Evolutionary conservation across 2,888 invertebrate species (phyloP).

Genomic region (Stegana nigrithorax): DNA sequence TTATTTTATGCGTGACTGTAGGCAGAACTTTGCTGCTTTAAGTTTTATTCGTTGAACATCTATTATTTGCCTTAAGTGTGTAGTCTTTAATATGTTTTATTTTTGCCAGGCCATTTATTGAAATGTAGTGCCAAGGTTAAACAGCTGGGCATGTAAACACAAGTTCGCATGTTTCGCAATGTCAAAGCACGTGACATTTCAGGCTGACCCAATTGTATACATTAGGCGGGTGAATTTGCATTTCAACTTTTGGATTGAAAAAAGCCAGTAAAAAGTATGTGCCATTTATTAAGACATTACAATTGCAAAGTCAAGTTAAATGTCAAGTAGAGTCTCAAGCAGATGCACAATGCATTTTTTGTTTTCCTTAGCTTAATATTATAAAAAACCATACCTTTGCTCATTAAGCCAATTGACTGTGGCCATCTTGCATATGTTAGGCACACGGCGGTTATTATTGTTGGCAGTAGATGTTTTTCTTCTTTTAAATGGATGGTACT

Average conservation of each 20-base stretch:
- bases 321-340: not conserved
- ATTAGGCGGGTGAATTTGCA: not conserved
- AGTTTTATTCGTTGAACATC: no score
- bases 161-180: not conserved
- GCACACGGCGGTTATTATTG: no score
- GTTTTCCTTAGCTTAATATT: no score
- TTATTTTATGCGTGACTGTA: no score
- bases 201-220: constrained; percentile 19
- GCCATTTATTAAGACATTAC: not conserved
- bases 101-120: no score
- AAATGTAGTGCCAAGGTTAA: constrained; percentile 17
- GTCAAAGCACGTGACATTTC: constrained; percentile 20
- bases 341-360: no score
- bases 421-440: constrained; percentile 2
- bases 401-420: not conserved
- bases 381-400: not conserved
- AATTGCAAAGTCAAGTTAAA: constrained; percentile 18
- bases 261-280: not conserved
- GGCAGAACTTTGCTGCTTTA: no score
- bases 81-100: constrained; percentile 9
- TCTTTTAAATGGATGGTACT: no score
- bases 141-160: constrained; percentile 7
- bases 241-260: not conserved
- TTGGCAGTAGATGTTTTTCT: no score
- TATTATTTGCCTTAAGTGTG: no score